phyloP scores from a whole-genome alignment of 2,888 invertebrate genomes.

The Ectemnius cavifrons region DNA sequence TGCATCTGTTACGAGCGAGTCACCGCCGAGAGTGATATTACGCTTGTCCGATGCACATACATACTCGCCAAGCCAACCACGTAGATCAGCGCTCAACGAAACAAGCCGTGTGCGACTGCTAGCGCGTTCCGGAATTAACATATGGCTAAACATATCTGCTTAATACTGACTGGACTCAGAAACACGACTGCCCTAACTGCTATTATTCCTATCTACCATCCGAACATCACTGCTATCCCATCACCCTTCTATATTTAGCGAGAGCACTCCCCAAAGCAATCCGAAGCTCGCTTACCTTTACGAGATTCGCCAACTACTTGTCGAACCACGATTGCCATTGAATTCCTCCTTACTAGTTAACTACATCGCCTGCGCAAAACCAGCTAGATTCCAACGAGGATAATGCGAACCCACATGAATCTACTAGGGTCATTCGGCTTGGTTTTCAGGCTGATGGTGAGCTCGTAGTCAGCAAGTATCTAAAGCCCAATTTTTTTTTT shows the following conservation, averaged over 20 bases:
- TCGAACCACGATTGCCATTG: slow-evolving; percentile 28
- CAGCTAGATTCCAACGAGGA: too few species aligned
- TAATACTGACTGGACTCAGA: slow-evolving; percentile 45
- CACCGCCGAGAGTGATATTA: slow-evolving; percentile 23
- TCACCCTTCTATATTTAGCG: too few species aligned
- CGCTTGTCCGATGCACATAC: slow-evolving; percentile 38
- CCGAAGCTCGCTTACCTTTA: slow-evolving; percentile 7
- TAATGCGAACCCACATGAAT: too few species aligned
- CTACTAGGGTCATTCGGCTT: too few species aligned
- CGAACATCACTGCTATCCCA: neutral
- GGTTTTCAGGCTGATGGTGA: too few species aligned
- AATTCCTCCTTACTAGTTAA: neutral
- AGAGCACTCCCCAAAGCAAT: slow-evolving; percentile 9
- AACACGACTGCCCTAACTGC: neutral
- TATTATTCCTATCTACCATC: too few species aligned
- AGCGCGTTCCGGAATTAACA: slow-evolving; percentile 61
- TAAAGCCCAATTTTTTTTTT: too few species aligned
- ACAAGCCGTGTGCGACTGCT: slow-evolving; percentile 46
- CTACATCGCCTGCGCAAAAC: too few species aligned
- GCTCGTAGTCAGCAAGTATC: too few species aligned
- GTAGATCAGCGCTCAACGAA: slow-evolving; percentile 58
- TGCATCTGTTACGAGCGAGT: slow-evolving; percentile 48
- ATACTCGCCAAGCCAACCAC: slow-evolving; percentile 28
- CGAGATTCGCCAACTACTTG: slow-evolving; percentile 18
- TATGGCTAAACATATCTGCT: slow-evolving; percentile 60